Base-by-base conservation (phyloP, 2,888 invertebrate species). In the Eucera pruinosa region DNA sequence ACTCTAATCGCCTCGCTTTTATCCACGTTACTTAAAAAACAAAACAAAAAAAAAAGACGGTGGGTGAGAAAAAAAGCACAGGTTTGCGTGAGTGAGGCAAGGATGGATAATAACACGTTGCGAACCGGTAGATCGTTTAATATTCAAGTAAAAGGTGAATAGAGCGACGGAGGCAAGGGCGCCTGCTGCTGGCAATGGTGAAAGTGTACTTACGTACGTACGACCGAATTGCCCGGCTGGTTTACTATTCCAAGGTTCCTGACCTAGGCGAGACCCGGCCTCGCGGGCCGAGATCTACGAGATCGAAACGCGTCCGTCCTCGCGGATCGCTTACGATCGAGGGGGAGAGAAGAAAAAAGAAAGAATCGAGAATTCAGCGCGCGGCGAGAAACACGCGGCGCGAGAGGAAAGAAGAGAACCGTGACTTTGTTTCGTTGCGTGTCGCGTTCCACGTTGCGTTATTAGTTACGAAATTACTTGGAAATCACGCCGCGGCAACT, bases 171-270 rank as follows among this genome's bases (percentile, higher is more conserved):
- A 47, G 41, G 52, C 86, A 87, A 87, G 86, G 86, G 86, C 86
- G 84, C 41, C 82, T 64, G 66, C 81, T 78, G 69, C 25, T 45
- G 41, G 45, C 67, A 36, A 33, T 48, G 66, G 83, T 85, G 85
- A 85, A 85, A 83, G 80, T 83, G n/a, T n/a, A n/a, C n/a, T n/a
- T n/a, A n/a, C n/a, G n/a, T n/a, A n/a, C 62, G 48, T 33, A n/a
- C 52, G 27, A 78, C 64, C 77, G 45, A 85, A 83, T 80, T 74
- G 65, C 47, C 55, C 55, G 7, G 50, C 70, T 77, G 71, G 47
- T 75, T n/a, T 69, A 66, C 67, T 60, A 62, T 79, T 76, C 75
- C 86, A 85, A 86, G 86, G 80, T 84, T 80, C 70, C 72, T 78
- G 84, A 84, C 84, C 81, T 86, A 80, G 77, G 52, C 66, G 68